These are phyloP conservation scores for Liopterus haemorrhoidalis DNA, from an alignment of 2,888 invertebrate species.

Conservation along the genomic window DNA sequence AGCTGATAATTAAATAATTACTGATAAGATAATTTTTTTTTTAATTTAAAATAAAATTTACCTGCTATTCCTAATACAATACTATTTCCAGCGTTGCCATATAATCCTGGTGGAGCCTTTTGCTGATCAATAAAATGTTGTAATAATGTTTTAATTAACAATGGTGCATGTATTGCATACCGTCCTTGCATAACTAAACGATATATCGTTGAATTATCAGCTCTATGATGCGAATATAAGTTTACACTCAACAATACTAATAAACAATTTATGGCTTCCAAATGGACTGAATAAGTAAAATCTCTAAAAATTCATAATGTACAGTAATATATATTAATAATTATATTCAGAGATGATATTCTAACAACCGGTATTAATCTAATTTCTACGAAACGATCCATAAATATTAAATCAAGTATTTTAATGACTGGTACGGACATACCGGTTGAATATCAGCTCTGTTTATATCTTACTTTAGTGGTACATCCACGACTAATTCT, in stretches of 20 bases:
- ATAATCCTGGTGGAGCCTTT: conserved; percentile 65
- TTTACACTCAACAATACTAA: conserved; percentile 85
- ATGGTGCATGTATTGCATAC: conserved; percentile 67
- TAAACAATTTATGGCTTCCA: conserved; percentile 83
- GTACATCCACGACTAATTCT: conserved; percentile 75
- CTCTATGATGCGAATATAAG: conserved; percentile 60
- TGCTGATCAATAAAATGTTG: conserved; percentile 65
- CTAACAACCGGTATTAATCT: not conserved
- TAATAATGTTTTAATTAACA: conserved; percentile 73
- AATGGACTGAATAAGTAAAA: conserved; percentile 75
- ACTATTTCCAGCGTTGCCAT: conserved; percentile 62
- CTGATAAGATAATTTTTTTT: not conserved
- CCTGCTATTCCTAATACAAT: conserved; percentile 71
- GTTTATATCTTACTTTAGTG: conserved; percentile 59
- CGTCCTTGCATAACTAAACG: conserved; percentile 63
- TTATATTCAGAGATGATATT: conserved; percentile 15
- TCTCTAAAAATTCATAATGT: conserved; percentile 50
- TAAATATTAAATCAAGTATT: too few species aligned
- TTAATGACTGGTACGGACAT: not conserved
- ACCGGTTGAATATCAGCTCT: not conserved
- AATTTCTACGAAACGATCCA: too few species aligned
- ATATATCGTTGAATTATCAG: conserved; percentile 66
- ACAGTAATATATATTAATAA: conserved; percentile 10
- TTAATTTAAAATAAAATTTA: conserved; percentile 44
- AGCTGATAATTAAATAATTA: not conserved